A percentile compares a stretch with the other conserved stretches of the same genome.
Conservation (phyloP, 2,888 invertebrate genomes). For the Hirtodrosophila trivittata region DNA sequence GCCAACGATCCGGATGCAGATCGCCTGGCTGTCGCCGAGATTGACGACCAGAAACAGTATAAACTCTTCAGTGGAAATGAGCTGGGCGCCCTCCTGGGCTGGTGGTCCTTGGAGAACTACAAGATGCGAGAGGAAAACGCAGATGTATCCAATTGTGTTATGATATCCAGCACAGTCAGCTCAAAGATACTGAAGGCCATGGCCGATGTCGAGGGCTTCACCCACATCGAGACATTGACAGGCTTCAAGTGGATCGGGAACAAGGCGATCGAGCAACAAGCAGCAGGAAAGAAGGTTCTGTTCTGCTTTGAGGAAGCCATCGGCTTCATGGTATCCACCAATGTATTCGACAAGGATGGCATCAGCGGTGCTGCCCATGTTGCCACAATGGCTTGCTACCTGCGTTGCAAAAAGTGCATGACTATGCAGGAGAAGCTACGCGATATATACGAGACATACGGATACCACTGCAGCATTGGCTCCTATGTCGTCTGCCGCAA, state of each 20-base stretch:
- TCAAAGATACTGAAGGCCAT: constrained; percentile 96
- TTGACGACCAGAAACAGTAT: constrained; percentile 84
- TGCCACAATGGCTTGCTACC: constrained; percentile 90
- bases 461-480: constrained; percentile 93
- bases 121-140: constrained; percentile 82
- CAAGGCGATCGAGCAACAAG: constrained; percentile 88
- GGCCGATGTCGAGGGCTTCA: constrained; percentile 90
- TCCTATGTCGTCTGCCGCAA: constrained; percentile 96
- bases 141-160: constrained; percentile 88
- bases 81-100: constrained; percentile 95
- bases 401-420: constrained; percentile 86
- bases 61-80: constrained; percentile 95
- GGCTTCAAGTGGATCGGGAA: constrained; percentile 99
- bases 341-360: constrained; percentile 98
- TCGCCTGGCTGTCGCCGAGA: constrained; percentile 96
- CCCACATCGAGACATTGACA: constrained; percentile 94
- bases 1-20: constrained; percentile 99
- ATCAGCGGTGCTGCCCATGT: constrained; percentile 94
- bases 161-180: constrained; percentile 97
- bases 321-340: constrained; percentile 96
- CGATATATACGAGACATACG: constrained; percentile 92
- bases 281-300: constrained; percentile 90
- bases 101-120: constrained; percentile 93
- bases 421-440: constrained; percentile 88
- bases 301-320: constrained; percentile 99